phyloP scores from a whole-genome alignment of 1,140 invertebrate genomes.

The Arctopsyche grandis region DNA sequence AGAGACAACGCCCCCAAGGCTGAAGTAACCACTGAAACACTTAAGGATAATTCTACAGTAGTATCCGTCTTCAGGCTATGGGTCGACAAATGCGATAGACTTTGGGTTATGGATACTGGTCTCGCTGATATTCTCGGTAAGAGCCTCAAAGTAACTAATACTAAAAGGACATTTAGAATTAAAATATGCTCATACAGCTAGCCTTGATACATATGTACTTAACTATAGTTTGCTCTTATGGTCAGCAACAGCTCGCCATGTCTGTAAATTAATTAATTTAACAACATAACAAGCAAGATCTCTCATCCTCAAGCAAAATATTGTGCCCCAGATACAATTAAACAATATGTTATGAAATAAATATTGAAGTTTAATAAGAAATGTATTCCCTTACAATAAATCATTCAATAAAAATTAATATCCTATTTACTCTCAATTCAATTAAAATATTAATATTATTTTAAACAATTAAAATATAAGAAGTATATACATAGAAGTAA shows the following conservation, averaged over 20 bases:
- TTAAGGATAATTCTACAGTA: conserved; percentile 68
- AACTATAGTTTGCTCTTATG: not conserved
- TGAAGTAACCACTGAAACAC: conserved; percentile 56
- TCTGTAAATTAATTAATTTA: too few species aligned
- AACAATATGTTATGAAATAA: too few species aligned
- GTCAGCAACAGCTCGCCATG: too few species aligned
- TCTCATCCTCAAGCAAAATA: too few species aligned
- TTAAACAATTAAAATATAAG: too few species aligned
- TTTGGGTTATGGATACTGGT: conserved; percentile 83
- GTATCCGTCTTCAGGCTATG: conserved; percentile 74
- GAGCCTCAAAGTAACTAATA: not conserved
- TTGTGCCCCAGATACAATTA: too few species aligned
- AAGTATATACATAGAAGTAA: too few species aligned
- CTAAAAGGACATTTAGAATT: not conserved
- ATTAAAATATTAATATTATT: not conserved
- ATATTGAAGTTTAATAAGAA: too few species aligned
- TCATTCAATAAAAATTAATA: too few species aligned
- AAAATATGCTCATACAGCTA: too few species aligned
- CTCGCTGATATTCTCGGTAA: conserved; percentile 76
- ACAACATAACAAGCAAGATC: too few species aligned
- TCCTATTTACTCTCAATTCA: not conserved
- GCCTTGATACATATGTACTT: not conserved
- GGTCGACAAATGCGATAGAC: conserved; percentile 75
- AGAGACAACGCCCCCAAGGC: conserved; percentile 59
- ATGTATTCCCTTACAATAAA: too few species aligned